Base-by-base conservation (phyloP, 2,113 vertebrate genomes). In the Osmerus mordax region DNA sequence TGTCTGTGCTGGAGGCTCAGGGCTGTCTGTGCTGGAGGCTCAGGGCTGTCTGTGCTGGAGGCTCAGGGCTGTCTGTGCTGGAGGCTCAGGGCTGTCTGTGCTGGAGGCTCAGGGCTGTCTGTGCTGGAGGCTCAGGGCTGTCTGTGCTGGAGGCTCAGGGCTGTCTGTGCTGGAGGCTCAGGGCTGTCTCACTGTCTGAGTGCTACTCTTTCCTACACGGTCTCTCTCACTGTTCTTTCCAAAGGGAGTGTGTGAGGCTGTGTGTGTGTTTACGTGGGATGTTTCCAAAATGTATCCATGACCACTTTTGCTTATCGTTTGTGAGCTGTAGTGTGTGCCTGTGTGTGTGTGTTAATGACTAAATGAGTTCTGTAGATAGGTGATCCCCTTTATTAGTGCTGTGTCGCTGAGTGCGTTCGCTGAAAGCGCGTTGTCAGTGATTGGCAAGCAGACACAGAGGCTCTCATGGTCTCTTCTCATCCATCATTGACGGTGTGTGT, bases 341-440 rank as follows among this genome's bases (percentile, higher is more conserved):
- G 25, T 19, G 53, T 32, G 54, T 32, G 54, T 69, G 67, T 36
- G 52, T 28, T 25, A 47, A 61, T 77, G 69, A 78, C 52, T 81
- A 69, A 74, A 77, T 75, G 78, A 71, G 73, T 71, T 53, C 74
- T 78, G 53, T 73, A 70, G 74, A 77, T 76, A 79, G 81, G 80
- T 80, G 87, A 87, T 83, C 78, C 75, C 70, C 71, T 84, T 84
- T 82, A 87, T 87, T 78, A 82, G 71, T 36, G 4, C 28, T n/a
- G 72, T 83, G 77, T 86, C 65, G 51, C 72, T 84, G 76, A 84
- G 80, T 85, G 79, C 70, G 53, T 75, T 74, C 53, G 28, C 54
- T 87, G 86, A 89, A 87, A 89, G 83, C 54, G 0, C 28, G 41
- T 69, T 87, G 83, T 84, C 80, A 83, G 59, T 78, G 77, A 78